Evolutionary conservation across 2,888 invertebrate species (phyloP), one percentile per base, ranked within the genome.

Genomic region (Drosophila pseudotalamancana): DNA sequence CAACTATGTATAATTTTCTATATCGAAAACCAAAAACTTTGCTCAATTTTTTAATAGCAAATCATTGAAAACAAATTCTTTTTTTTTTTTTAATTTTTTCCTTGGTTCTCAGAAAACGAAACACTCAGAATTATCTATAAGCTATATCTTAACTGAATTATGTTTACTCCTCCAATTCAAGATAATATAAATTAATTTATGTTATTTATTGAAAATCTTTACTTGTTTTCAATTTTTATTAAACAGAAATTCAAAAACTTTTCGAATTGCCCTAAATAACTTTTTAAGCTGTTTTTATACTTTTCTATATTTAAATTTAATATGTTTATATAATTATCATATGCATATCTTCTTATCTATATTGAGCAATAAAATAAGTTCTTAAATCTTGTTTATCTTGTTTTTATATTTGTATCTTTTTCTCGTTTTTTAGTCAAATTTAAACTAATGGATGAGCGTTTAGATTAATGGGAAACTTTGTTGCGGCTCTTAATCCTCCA

Each of bases 401-500:
- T 8, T 14, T 34, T n/a, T 55, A 3, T 45, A 45, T 16, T 18
- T 29, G 18, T 34, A 25, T 12, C 32, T 12, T 43, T 29, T 9
- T 11, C 18, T 21, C 23, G 21, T 29, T 35, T 29, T 25, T 35
- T 4, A 14, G 12, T 35, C 19, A 46, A 32, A 35, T 65, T 67
- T 50, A 1, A 42, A 19, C 32, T 43, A 49, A 49, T 65, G 32
- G 12, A 31, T n/a, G 29, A 16, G 39, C 34, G 19, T 50, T 65
- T 42, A 46, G 49, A 56, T 65, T 45, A 23, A 65, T 65, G 34
- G n/a, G 12, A 14, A 46, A 64, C 48, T 48, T 48, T 40, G 65
- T 56, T 23, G 45, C 64, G 49, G 27, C 40, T 37, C 48, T 34
- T 61, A 27, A 55, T 49, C 5, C 61, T 25, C 60, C 62, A 76